Conservation (phyloP, 30 jellyfish, hydroid and myxozoan species). For the Aurelia coerulea region DNA sequence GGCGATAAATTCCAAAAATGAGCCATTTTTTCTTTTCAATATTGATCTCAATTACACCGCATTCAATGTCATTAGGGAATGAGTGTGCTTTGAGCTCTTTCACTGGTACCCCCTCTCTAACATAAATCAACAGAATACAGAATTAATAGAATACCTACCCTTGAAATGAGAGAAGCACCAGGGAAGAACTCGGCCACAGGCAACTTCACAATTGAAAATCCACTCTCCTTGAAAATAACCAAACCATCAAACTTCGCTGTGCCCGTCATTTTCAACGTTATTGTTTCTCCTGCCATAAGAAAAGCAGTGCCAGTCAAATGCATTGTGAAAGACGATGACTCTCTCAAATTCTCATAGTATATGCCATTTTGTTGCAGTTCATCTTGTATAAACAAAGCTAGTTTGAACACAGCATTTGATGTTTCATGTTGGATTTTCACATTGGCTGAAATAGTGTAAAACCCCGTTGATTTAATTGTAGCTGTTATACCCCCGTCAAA, state of each 20-base stretch:
- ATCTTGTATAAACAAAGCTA: constrained; percentile 58
- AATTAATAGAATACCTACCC: constrained; percentile 24
- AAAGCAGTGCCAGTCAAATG: constrained; percentile 79
- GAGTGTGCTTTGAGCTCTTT: too few species aligned
- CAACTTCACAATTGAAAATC: constrained; percentile 50
- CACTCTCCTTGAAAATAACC: constrained; percentile 40
- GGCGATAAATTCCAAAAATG: too few species aligned
- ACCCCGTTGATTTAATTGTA: constrained; percentile 66
- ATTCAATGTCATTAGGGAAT: too few species aligned
- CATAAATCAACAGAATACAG: too few species aligned
- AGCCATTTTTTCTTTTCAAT: too few species aligned
- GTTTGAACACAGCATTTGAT: constrained; percentile 44
- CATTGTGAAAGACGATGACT: constrained; percentile 55
- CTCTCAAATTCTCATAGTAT: constrained; percentile 44
- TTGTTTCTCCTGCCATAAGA: constrained; percentile 67
- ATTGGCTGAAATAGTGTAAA: constrained; percentile 84
- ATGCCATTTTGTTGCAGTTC: constrained; percentile 77
- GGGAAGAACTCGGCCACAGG: constrained; percentile 65
- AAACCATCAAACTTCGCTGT: constrained; percentile 39
- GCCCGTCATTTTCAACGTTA: constrained; percentile 51
- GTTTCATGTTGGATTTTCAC: constrained; percentile 44
- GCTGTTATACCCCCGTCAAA: constrained; percentile 70
- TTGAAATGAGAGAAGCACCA: constrained; percentile 26
- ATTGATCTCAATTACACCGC: too few species aligned
- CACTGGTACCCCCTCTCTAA: too few species aligned